Evolutionary conservation across 2,797 vertebrate species (phyloP), one percentile per base, ranked within the genome.

Genomic region (Centropyge bicolor): DNA sequence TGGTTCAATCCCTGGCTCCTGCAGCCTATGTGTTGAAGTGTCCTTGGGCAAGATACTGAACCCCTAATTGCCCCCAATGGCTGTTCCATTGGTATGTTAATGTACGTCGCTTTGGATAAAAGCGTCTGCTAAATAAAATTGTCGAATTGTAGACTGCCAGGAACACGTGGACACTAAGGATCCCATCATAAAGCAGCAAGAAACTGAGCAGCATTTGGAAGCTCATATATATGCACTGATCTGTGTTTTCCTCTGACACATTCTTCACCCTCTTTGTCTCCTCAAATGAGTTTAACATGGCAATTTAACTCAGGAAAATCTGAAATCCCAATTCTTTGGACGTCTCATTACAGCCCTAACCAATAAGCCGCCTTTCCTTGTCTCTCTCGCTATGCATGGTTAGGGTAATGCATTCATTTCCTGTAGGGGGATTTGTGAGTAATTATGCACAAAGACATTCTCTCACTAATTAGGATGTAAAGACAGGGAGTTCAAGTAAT

Each of bases 391-490:
- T 77, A 80, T 78, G 86, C 57, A 70, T 76, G 73, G 77, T 86
- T 86, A 76, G 73, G 74, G 54, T 85, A 90, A 92, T 89, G 77
- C 85, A 85, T 94, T 94, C 83, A 93, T 93, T 93, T 95, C 89
- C 90, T 93, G 92, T 89, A 79, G 85, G 78, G 89, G 88, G 93
- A 94, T 94, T 93, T 91, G 90, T 89, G 86, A 92, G 87, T 89
- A 91, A 90, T 94, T 92, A 89, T 88, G 83, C 88, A 92, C 89
- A 93, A 91, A 92, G 88, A 92, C 88, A 88, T 93, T 86, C 88
- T 92, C 74, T 78, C 81, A 72, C 78, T 93, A 91, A 93, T 88
- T 91, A 89, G 90, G 88, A 91, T 86, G 79, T 91, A 91, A 89
- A 91, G 89, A 93, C 87, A 85, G 70, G 40, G 80, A 76, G 87